Percentiles rank a stretch among this genome's conserved stretches.
These are phyloP conservation scores for Lymantria monacha DNA, from an alignment of 2,888 invertebrate species.

Conservation along the genomic window DNA sequence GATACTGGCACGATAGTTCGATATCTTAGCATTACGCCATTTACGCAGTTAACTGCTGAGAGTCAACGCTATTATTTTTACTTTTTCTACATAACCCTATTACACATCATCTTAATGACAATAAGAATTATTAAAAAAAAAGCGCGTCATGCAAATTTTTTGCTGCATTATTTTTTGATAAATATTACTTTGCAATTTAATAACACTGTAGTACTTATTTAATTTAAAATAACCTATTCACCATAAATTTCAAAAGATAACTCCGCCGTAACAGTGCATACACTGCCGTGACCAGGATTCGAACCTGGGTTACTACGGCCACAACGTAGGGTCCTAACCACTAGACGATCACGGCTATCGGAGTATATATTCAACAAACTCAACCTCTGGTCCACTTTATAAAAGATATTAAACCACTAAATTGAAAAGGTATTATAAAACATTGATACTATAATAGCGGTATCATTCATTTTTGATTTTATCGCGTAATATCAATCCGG, in stretches of 20 bases:
- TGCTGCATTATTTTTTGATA: no score
- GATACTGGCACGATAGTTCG: no score
- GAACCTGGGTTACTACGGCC: constrained; percentile 89
- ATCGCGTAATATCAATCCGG: constrained; percentile 13
- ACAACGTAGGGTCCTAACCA: constrained; percentile 89
- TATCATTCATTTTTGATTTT: constrained; percentile 3
- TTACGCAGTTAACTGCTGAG: no score
- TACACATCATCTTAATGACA: no score
- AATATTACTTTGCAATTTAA: no score
- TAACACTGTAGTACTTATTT: no score
- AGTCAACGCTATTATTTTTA: no score
- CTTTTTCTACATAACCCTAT: no score
- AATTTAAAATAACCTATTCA: no score
- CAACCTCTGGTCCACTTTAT: constrained; percentile 9
- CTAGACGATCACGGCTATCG: constrained; percentile 87
- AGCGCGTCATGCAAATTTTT: no score
- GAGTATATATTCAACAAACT: constrained; percentile 30
- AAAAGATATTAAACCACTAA: constrained; percentile 1
- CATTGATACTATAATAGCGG: neutral
- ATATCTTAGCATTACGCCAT: no score
- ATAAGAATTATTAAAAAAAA: no score
- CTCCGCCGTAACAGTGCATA: neutral
- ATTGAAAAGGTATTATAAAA: constrained; percentile 10
- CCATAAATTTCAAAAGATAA: neutral
- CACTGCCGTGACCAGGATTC: constrained; percentile 85